These are phyloP conservation scores for Heliocidaris tuberculata DNA, from an alignment of 35 echinoderm and acorn worm species.

Conservation along the genomic window DNA sequence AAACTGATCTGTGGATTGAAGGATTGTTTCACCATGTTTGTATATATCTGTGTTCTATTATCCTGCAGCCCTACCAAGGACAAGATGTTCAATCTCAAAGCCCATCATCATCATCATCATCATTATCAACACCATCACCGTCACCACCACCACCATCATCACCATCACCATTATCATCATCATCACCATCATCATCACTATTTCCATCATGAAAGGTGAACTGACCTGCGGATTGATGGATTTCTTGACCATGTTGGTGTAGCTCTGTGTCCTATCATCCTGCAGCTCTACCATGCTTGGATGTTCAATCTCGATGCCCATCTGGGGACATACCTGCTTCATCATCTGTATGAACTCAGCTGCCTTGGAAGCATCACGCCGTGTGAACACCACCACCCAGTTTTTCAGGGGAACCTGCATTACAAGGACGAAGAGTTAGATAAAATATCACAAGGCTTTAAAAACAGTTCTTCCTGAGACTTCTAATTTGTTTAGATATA, in stretches of 20 bases:
- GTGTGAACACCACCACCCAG: slow-evolving; percentile 84
- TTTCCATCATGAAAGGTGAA: background rate
- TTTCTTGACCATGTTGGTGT: slow-evolving; percentile 76
- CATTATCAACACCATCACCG: too few species aligned
- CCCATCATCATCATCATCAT: background rate
- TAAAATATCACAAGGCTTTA: background rate
- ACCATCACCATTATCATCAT: too few species aligned
- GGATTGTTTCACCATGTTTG: slow-evolving; percentile 65
- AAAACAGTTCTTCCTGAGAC: background rate
- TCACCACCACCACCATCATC: too few species aligned
- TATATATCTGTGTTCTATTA: slow-evolving; percentile 88
- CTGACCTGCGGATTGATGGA: slow-evolving; percentile 81
- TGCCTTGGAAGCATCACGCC: slow-evolving; percentile 66
- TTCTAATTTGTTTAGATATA: too few species aligned
- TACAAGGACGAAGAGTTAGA: background rate
- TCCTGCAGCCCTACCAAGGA: slow-evolving; percentile 63
- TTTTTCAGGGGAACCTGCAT: slow-evolving; percentile 69
- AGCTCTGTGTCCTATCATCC: slow-evolving; percentile 92
- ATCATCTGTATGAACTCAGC: slow-evolving; percentile 82
- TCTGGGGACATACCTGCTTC: slow-evolving; percentile 75
- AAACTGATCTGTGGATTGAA: slow-evolving; percentile 74
- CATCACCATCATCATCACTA: background rate
- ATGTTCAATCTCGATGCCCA: slow-evolving; percentile 72
- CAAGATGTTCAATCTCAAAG: slow-evolving; percentile 51
- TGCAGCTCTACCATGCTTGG: slow-evolving; percentile 61